These are phyloP conservation scores for Lota lota DNA, from an alignment of 2,113 vertebrate genomes.

Conservation along the genomic window DNA sequence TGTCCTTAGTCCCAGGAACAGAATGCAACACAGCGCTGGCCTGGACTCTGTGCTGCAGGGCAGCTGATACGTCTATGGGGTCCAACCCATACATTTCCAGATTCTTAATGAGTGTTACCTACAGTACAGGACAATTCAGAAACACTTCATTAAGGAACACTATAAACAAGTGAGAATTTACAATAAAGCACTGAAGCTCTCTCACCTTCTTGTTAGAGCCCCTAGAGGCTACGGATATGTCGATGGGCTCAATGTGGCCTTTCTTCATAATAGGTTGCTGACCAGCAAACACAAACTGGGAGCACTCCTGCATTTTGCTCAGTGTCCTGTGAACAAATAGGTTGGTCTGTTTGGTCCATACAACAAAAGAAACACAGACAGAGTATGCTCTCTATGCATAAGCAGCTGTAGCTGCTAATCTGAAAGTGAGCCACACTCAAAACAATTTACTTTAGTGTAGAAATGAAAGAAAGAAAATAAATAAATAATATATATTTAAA, in stretches of 20 bases:
- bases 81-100: constrained; percentile 90
- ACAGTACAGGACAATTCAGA: constrained; percentile 37
- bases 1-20: constrained; percentile 83
- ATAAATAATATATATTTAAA: too few relatives aligned
- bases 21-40: constrained; percentile 83
- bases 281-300: constrained; percentile 84
- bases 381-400: too few relatives aligned
- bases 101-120: constrained; percentile 95
- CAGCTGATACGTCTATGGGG: constrained; percentile 76
- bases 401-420: too few relatives aligned
- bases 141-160: not conserved
- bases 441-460: too few relatives aligned
- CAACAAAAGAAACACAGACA: too few relatives aligned
- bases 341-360: constrained; percentile 1
- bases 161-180: too few relatives aligned
- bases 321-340: constrained; percentile 77
- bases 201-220: constrained; percentile 94
- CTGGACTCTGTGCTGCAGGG: constrained; percentile 86
- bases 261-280: constrained; percentile 83
- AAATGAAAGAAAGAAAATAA: too few relatives aligned
- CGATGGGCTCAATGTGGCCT: constrained; percentile 83
- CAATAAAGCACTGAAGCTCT: too few relatives aligned
- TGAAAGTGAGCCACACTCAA: too few relatives aligned
- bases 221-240: constrained; percentile 84
- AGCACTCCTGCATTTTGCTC: constrained; percentile 81